Conservation (phyloP, 2,888 invertebrate species). For the Xanthorhoe spadicearia region DNA sequence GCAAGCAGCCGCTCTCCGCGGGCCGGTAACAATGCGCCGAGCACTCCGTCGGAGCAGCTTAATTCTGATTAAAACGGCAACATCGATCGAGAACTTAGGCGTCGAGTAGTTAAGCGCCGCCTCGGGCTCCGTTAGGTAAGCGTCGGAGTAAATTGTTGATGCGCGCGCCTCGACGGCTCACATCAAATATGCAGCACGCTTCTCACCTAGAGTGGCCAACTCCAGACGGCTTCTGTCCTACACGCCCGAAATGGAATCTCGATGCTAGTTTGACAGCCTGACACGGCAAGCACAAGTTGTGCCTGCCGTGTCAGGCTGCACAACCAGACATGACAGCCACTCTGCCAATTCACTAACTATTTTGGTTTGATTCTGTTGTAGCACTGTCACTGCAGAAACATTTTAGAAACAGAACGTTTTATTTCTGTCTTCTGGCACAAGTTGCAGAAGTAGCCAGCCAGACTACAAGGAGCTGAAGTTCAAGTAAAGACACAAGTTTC, state of each 20-base stretch:
- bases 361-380: constrained; percentile 36
- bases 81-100: constrained; percentile 60
- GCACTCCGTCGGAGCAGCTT: constrained; percentile 55
- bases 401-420: background rate
- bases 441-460: background rate
- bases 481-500: constrained; percentile 8
- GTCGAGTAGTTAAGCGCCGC: constrained; percentile 59
- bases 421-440: background rate
- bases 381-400: constrained; percentile 15
- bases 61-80: constrained; percentile 63
- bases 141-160: constrained; percentile 67
- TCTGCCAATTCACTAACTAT: constrained; percentile 45
- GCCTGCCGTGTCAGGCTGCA: no score
- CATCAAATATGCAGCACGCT: constrained; percentile 77
- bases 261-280: constrained; percentile 56
- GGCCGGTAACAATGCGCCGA: constrained; percentile 50
- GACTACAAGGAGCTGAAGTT: background rate
- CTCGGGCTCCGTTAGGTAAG: constrained; percentile 67
- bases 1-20: constrained; percentile 37
- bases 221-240: constrained; percentile 45
- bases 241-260: constrained; percentile 61
- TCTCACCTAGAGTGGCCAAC: constrained; percentile 56
- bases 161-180: constrained; percentile 57
- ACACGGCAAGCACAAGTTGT: constrained; percentile 54
- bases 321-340: constrained; percentile 46